Conservation (phyloP, 2,888 invertebrate genomes). For the Leucoma salicis region DNA sequence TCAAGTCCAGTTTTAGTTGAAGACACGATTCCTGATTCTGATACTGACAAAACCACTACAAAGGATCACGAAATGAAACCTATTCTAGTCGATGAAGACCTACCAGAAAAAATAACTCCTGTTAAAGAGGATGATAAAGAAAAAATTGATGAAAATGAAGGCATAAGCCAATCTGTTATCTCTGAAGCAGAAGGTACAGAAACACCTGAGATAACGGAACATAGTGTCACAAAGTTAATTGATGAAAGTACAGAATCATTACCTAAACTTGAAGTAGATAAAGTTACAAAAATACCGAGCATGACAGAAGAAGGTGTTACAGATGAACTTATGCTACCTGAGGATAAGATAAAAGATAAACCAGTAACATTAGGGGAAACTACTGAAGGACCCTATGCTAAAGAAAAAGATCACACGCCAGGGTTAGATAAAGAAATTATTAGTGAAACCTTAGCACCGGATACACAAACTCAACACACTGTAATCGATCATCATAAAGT, state of each 20-base stretch:
- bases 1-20: neutral
- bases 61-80: constrained; percentile 5
- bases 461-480: neutral
- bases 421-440: neutral
- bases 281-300: neutral
- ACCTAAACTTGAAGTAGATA: constrained; percentile 2
- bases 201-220: constrained; percentile 5
- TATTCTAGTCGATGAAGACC: constrained; percentile 1
- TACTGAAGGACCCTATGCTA: constrained; percentile 7
- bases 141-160: constrained; percentile 8
- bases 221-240: neutral
- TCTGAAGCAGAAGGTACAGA: constrained; percentile 2
- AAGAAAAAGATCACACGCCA: constrained; percentile 7
- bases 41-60: neutral
- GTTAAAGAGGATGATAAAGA: neutral
- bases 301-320: constrained; percentile 8
- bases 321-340: neutral
- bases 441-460: neutral
- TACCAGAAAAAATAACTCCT: constrained; percentile 1
- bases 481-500: neutral
- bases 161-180: constrained; percentile 1
- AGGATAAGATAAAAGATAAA: constrained; percentile 6
- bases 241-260: constrained; percentile 9
- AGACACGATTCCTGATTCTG: neutral
- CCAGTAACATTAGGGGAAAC: constrained; percentile 2